Base-by-base conservation (phyloP, 2,888 invertebrate species). In the Halocaridina rubra region DNA sequence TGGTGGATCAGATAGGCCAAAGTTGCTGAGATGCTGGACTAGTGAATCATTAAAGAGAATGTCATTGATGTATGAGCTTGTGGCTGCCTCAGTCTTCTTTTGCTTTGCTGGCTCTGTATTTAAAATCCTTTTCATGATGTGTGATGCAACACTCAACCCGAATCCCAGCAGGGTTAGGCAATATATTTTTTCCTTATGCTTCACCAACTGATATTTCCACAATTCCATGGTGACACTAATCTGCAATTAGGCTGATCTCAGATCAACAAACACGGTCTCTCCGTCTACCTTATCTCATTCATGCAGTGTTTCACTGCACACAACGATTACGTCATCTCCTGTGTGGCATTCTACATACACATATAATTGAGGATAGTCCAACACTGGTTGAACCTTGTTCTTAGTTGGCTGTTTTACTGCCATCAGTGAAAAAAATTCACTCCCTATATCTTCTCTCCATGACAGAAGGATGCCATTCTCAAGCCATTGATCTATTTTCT, bases 201-300 rank as follows among this genome's bases (percentile, higher is more conserved):
- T 81, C 10, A 81, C 76, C 46, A 81, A 13, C 77, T 81, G 77
- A 29, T 76, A 33, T 67, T 77, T 32, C 46, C 76, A 67, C n/a
- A 81, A 57, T 4, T 81, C 19, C 22, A 72, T 77, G 1, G 24
- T 69, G 24, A 77, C 53, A 5, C 30, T 3, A 13, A 81, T 76
- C 13, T 81, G 61, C 24, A 61, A 24, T 13, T 76, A 81, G 2
- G 76, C 77, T 7, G 82, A 77, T 57, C 77, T 81, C 13, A 81
- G 30, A 27, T 81, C 82, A 4, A 77, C 77, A 0, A 81, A 16
- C 5, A 61, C 59, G n/a, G 19, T 22, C 4, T 2, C 29, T 53
- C 53, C 53, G 10, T 53, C 29, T n/a, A 75, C n/a, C 27, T 75
- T 46, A 13, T 57, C 57, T 29, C 75, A 75, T 22, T 39, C 75